Percentiles rank a stretch among this genome's conserved stretches.
phyloP scores from a whole-genome alignment of 2,113 vertebrate genomes.

The Erythrocercus mccallii region DNA sequence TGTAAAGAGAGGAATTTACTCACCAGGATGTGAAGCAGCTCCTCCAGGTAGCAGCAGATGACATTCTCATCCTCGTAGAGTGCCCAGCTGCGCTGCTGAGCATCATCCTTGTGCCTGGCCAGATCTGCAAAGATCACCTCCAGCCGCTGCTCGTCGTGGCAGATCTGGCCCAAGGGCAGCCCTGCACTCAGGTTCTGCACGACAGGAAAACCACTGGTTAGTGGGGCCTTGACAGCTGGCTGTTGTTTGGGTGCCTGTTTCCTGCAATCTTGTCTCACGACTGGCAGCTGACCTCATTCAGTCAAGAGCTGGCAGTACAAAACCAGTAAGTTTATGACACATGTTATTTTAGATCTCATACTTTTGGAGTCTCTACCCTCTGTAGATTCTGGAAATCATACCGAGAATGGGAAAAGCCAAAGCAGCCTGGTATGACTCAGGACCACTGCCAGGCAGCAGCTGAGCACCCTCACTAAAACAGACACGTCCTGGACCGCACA shows the following conservation, averaged over 20 bases:
- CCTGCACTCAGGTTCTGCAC: slow-evolving; percentile 80
- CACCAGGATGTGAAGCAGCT: slow-evolving; percentile 93
- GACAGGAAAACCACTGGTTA: background rate
- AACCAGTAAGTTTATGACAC: background rate
- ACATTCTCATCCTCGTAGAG: slow-evolving; percentile 81
- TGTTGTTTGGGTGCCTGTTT: background rate
- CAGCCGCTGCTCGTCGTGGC: slow-evolving; percentile 92
- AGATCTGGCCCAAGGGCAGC: slow-evolving; percentile 92
- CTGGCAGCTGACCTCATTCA: slow-evolving; percentile 27
- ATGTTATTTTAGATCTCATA: background rate
- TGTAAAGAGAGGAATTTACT: background rate
- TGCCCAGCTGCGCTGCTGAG: slow-evolving; percentile 94
- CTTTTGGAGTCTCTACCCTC: background rate
- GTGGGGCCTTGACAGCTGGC: background rate
- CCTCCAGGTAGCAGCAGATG: slow-evolving; percentile 82
- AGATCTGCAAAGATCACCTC: slow-evolving; percentile 95
- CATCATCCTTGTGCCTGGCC: slow-evolving; percentile 87
- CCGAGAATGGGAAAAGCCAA: background rate
- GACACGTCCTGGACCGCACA: background rate
- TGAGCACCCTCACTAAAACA: background rate
- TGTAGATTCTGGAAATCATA: background rate
- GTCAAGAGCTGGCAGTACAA: slow-evolving; percentile 11
- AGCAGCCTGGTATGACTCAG: background rate
- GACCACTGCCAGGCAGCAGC: background rate
- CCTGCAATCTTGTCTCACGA: background rate